Evolutionary conservation across 2,797 vertebrate genomes (phyloP), one percentile per base, ranked within the genome.

Genomic region (Rousettus madagascariensis): DNA sequence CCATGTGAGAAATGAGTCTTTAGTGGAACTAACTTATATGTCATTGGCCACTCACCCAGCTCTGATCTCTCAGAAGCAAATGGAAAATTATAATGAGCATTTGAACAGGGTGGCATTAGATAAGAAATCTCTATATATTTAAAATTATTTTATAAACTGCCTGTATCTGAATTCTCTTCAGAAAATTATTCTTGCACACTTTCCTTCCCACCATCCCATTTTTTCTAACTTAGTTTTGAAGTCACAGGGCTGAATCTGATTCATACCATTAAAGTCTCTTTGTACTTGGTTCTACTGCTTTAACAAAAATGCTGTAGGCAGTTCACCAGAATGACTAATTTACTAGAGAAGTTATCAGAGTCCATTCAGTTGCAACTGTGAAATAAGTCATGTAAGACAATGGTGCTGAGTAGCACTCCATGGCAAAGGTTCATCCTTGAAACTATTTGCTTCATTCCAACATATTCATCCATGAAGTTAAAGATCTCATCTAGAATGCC

Each of bases 221-320:
- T 93, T 75, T 84, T 77, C 94, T 90, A 98, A 97, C 84, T 97
- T 89, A n/a, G 51, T 94, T 97, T 98, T 97, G 92, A 98, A 97
- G 96, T 97, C 96, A 88, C 65, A 69, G 72, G 90, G 96, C 77
- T 97, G 92, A 98, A 97, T 97, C 75, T 95, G 91, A 98, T 97
- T 98, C 85, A 96, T 95, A 85, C 30, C 96, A 96, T 96, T 98
- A 95, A 90, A 74, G 91, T 89, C 83, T 96, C 96, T 97, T 96
- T 97, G 87, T 97, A 97, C 95, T 97, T 95, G 68, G 71, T 94
- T 93, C 95, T 96, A 72, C 46, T 93, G n/a, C 93, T 97, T 96
- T 98, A 95, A 91, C 96, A 98, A 88, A 97, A 98, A 90, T 91
- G 95, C 90, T 96, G 53, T 91, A 95, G 96, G 96, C 91, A 86